Percentiles rank a stretch among this genome's conserved stretches.
Conservation (phyloP, 2,797 vertebrate genomes). For the Neopelma chrysocephalum region DNA sequence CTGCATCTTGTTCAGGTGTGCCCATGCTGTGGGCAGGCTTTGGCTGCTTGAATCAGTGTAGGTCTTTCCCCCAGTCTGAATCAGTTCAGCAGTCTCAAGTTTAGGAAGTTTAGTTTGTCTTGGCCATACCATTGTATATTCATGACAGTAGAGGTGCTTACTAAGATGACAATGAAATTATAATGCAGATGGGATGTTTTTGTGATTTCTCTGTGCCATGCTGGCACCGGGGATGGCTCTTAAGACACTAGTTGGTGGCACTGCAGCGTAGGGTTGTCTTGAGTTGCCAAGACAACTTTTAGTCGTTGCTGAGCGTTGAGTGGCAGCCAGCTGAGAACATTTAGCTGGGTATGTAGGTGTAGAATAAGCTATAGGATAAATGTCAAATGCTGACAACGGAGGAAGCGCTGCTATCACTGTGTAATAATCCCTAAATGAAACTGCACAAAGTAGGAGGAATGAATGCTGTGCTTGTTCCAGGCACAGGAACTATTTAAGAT, state of each 20-base stretch:
- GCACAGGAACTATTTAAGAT: neutral
- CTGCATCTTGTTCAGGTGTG: neutral
- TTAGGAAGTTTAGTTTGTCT: neutral
- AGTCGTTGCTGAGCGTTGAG: neutral
- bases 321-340: neutral
- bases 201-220: neutral
- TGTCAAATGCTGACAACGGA: neutral
- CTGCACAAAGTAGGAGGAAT: neutral
- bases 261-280: neutral
- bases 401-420: neutral
- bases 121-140: neutral
- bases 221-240: neutral
- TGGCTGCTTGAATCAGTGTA: neutral
- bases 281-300: neutral
- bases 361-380: conserved; percentile 23
- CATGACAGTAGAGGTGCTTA: neutral
- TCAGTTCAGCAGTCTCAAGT: neutral
- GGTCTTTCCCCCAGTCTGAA: neutral
- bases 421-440: neutral
- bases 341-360: neutral
- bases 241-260: neutral
- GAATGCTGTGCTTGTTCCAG: neutral
- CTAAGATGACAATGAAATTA: neutral
- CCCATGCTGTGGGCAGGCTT: neutral
- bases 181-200: neutral